Evolutionary conservation across 2,113 vertebrate genomes (phyloP).

Genomic region (Psilopsiagon aymara): DNA sequence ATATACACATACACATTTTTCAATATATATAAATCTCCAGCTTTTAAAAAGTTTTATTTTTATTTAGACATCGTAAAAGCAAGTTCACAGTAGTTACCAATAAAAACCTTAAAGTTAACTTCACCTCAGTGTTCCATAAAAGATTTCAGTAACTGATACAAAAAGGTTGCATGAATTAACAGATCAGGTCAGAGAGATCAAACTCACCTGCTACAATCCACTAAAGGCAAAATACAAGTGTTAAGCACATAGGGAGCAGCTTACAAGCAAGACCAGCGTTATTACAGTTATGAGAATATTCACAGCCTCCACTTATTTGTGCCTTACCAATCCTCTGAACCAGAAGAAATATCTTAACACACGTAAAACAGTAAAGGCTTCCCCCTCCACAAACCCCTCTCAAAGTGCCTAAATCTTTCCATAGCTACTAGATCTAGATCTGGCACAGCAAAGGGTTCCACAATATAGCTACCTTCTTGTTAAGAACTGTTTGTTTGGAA

Average conservation of each 20-base stretch:
- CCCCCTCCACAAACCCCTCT: accelerated
- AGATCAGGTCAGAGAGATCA: neutral
- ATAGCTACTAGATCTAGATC: neutral
- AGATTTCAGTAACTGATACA: neutral
- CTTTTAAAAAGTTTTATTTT: neutral
- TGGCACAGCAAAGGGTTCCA: neutral
- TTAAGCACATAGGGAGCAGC: neutral
- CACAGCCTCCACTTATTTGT: neutral
- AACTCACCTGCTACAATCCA: neutral
- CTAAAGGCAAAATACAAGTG: neutral
- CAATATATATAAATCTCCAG: neutral
- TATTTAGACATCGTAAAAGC: neutral
- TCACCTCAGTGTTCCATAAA: neutral
- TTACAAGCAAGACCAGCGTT: neutral
- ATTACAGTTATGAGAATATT: neutral
- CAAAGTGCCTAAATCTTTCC: neutral
- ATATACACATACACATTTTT: neutral
- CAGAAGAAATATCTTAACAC: neutral
- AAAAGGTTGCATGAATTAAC: neutral
- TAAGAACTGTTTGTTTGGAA: neutral
- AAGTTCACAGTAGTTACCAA: neutral
- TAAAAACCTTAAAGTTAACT: neutral
- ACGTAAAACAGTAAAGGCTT: neutral
- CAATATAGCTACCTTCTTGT: neutral
- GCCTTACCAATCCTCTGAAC: neutral